Base-by-base conservation (phyloP, 2,113 vertebrate genomes). In the Zosterops pallidus region DNA sequence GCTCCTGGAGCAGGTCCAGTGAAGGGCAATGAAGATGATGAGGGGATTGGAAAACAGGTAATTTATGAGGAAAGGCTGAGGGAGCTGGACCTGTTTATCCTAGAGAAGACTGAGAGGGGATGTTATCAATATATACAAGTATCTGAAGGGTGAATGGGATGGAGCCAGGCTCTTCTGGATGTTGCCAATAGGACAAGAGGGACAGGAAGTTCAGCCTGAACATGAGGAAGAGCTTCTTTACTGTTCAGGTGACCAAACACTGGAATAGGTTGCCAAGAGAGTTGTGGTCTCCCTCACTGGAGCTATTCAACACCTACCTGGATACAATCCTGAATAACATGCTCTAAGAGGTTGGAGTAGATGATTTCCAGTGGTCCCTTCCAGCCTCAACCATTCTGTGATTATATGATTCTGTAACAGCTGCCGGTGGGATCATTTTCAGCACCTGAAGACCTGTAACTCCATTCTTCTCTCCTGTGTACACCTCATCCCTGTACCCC, bases 371-470 rank as follows among this genome's bases (percentile, higher is more conserved):
- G 49, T 41, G 11, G 24, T 79, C n/a, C 41, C 56, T 63, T 71
- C 65, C 41, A 79, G 52, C 24, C 41, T 49, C 21, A 47, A 3
- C 20, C 20, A 25, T 55, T n/a, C 47, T 70, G 29, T 55, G 41
- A 41, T 63, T 23, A 9, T 16, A 17, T 9, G 28, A 70, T 47
- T 55, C 25, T 50, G 33, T 19, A 28, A 37, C 12, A 74, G 63
- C 17, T 1, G 5, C 17, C 0, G 0, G 22, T 29, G 33, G 26
- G 89, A 88, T 49, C 4, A 52, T 69, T 72, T 69, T 65, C 53
- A 60, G 46, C 35, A 39, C 39, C 33, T 11, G 23, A 56, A 69
- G 35, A 28, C 18, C 20, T 50, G 39, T 29, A 47, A 46, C 13
- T 31, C 17, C 6, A 28, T 74, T 74, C 16, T 67, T 77, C 12